Percentiles rank a stretch among this genome's conserved stretches.
Evolutionary conservation across 2,888 invertebrate genomes (phyloP).

Genomic region (Sphinx pinastri): DNA sequence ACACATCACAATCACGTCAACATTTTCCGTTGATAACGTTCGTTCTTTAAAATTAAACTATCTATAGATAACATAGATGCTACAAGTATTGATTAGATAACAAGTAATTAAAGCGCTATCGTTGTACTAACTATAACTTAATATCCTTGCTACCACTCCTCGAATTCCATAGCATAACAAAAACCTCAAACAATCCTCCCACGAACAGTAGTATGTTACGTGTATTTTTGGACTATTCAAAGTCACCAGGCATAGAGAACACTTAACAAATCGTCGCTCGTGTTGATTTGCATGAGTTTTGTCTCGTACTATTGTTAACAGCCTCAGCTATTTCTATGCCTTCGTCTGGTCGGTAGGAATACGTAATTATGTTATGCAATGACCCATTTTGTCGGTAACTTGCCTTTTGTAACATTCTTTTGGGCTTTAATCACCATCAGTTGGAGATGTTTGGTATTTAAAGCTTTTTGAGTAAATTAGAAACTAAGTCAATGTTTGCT

Average conservation of each 20-base stretch:
- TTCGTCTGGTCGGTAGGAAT: conserved; percentile 30
- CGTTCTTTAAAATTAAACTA: too few relatives aligned
- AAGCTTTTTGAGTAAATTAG: too few relatives aligned
- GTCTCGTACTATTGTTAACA: conserved; percentile 35
- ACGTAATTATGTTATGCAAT: conserved; percentile 30
- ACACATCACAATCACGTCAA: too few relatives aligned
- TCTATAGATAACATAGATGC: too few relatives aligned
- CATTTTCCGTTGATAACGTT: too few relatives aligned
- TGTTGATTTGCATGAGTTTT: conserved; percentile 40
- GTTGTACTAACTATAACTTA: not conserved
- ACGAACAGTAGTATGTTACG: conserved; percentile 33
- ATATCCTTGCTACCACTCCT: not conserved
- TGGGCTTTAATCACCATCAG: not conserved
- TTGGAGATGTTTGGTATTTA: too few relatives aligned
- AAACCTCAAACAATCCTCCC: conserved; percentile 23
- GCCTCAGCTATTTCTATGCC: conserved; percentile 27
- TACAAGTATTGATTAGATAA: too few relatives aligned
- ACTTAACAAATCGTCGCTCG: conserved; percentile 35
- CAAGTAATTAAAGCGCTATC: too few relatives aligned
- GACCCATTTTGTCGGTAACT: conserved; percentile 27
- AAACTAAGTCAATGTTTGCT: too few relatives aligned
- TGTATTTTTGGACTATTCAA: conserved; percentile 41
- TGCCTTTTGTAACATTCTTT: conserved; percentile 2
- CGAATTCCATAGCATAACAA: not conserved
- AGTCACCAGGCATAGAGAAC: conserved; percentile 47